These are phyloP conservation scores for Drosophila lacertosa DNA, from an alignment of 1,140 invertebrate species.

Conservation along the genomic window DNA sequence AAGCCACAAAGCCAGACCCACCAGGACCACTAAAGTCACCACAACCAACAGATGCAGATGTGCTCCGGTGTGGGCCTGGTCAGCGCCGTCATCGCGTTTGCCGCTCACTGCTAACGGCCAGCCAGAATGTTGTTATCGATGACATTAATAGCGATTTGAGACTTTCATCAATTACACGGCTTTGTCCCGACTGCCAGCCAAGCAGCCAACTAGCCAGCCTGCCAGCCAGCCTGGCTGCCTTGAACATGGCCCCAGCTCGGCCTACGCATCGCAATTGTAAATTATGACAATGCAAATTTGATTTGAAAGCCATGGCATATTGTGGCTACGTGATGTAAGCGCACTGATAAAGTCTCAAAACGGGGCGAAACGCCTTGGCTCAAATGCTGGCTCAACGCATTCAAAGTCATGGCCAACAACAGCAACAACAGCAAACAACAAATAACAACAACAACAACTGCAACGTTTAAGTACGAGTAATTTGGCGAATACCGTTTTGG, in stretches of 20 bases:
- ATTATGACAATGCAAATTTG: conserved; percentile 80
- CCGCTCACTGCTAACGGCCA: conserved; percentile 39
- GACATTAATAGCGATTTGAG: conserved; percentile 80
- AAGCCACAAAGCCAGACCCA: conserved; percentile 30
- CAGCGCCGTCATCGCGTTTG: background rate
- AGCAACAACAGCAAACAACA: conserved; percentile 4
- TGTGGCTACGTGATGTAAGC: conserved; percentile 71
- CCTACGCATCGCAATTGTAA: conserved; percentile 77
- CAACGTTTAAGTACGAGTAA: conserved; percentile 63
- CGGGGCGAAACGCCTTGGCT: conserved; percentile 53
- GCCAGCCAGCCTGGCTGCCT: too few species aligned
- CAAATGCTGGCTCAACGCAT: conserved; percentile 59
- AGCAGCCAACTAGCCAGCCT: too few species aligned
- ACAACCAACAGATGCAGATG: conserved; percentile 43
- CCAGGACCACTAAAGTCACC: conserved; percentile 9
- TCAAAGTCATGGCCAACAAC: conserved; percentile 67
- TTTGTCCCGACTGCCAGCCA: conserved; percentile 48
- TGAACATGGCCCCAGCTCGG: conserved; percentile 38
- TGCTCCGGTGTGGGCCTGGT: conserved; percentile 1
- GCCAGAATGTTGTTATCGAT: conserved; percentile 67
- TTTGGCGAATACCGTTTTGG: conserved; percentile 74
- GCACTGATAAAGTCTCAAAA: conserved; percentile 66
- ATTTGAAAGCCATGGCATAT: conserved; percentile 68
- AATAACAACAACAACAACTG: conserved; percentile 1
- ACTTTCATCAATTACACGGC: conserved; percentile 77